Evolutionary conservation across 2,113 vertebrate genomes (phyloP).

Genomic region (human (Homo sapiens)): GRCh38 chr7:18816001-18816500

Average conservation of each 20-base stretch:
- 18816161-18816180: not conserved
- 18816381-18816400: not conserved
- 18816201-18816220: not conserved
- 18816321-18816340: not conserved
- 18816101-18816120: not conserved
- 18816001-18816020: not conserved
- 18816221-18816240: not conserved
- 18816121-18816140: not conserved
- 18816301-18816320: not conserved
- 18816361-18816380: not conserved
- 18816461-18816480: not conserved
- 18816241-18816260: not conserved
- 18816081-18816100: not conserved
- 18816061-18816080: not conserved
- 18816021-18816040: not conserved
- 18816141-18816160: not conserved
- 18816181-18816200: not conserved
- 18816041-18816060: not conserved
- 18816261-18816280: not conserved
- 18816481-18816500: not conserved
- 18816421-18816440: not conserved
- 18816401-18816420: not conserved
- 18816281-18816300: not conserved
- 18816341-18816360: not conserved
- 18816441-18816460: not conserved